phyloP scores from a whole-genome alignment of 2,797 vertebrate genomes.

The Enteromius trimaculatus region DNA sequence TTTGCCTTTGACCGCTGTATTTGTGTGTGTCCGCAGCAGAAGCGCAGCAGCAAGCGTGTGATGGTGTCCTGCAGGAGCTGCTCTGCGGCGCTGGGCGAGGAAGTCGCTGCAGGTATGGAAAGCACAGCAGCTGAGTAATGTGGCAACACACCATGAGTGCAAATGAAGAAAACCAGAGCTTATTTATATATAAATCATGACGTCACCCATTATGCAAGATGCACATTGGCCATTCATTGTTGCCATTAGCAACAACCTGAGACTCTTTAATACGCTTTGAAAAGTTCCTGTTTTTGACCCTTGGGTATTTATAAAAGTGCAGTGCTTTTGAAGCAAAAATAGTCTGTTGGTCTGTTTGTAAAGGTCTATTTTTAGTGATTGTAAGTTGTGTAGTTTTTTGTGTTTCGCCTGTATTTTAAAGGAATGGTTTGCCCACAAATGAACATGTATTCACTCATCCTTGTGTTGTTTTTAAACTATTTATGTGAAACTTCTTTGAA shows the following conservation, averaged over 20 bases:
- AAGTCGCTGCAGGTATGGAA: slow-evolving; percentile 83
- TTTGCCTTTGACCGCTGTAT: neutral
- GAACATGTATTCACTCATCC: too few species aligned
- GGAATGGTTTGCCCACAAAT: neutral
- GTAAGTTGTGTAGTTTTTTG: neutral
- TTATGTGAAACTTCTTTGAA: neutral
- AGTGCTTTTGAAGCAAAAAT: slow-evolving; percentile 26
- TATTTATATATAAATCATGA: neutral
- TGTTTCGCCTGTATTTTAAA: neutral
- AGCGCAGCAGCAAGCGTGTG: slow-evolving; percentile 77
- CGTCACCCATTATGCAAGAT: neutral
- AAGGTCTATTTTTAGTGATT: neutral
- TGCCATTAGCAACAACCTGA: neutral
- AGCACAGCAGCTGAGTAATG: neutral
- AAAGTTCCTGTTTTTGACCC: neutral
- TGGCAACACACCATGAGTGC: neutral
- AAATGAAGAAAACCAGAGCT: neutral
- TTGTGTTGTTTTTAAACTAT: too few species aligned
- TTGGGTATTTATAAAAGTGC: slow-evolving; percentile 19
- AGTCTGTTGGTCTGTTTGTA: neutral
- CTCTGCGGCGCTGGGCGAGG: slow-evolving; percentile 85
- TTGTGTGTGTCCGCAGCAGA: slow-evolving; percentile 73
- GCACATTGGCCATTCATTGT: neutral
- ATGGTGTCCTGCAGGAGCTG: slow-evolving; percentile 88
- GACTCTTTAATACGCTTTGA: neutral